Base-by-base conservation (phyloP, 2,888 invertebrate genomes). In the Monochamus alternatus region DNA sequence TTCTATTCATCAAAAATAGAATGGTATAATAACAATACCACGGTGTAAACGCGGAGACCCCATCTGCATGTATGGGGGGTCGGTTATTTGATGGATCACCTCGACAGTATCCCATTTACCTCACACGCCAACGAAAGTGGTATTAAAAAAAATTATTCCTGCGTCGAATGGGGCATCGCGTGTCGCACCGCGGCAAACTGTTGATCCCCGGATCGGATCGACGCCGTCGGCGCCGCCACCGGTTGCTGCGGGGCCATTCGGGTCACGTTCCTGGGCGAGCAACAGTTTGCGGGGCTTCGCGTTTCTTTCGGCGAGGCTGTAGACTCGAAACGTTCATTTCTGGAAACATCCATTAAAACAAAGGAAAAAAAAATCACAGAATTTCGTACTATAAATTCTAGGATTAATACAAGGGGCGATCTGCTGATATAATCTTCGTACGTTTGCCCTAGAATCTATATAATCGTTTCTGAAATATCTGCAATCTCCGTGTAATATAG, bases 81-180 rank as follows among this genome's bases (percentile, higher is more conserved):
- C 55, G 14, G 22, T 14, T 7, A n/a, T 44, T 47, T 64, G 47
- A 64, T 64, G 47, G 30, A 64, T 64, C 30, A 44, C 47, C 47
- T 47, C 47, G 22, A 44, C 64, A 43, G 38, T 43, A 43, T n/a
- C 62, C 43, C 30, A 22, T 64, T 64, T 51, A 64, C 47, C 31
- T 64, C 30, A 30, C 66, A 66, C 51, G 32, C 52, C 55, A 55
- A n/a, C 65, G 70, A 75, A 75, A 71, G 52, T 58, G 62, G 44
- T 67, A 59, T 43, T 75, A 71, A 55, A 67, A 71, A 47, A 75
- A 66, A 67, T 66, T 65, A 71, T 66, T 75, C 65, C 71, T 30
- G 51, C 62, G 71, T 67, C 64, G 69, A 80, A 81, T 77, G 80
- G 81, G 80, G 81, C 75, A 78, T 81, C 74, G 82, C 82, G 79